A percentile compares a stretch with the other conserved stretches of the same genome.
Conservation (phyloP, 2,888 invertebrate genomes). For the Machimus atricapillus region DNA sequence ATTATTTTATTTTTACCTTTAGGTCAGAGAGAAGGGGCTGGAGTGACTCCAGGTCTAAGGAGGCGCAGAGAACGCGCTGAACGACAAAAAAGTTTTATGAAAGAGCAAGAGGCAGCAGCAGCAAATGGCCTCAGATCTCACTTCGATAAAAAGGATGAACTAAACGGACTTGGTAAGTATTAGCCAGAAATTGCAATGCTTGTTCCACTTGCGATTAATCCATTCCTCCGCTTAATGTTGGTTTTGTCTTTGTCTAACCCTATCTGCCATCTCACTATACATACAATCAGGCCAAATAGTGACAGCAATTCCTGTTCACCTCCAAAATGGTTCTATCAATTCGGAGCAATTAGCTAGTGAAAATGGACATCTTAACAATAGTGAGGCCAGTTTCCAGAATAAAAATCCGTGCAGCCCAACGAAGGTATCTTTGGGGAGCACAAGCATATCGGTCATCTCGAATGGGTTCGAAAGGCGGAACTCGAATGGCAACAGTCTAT, state of each 20-base stretch:
- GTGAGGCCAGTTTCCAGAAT: neutral
- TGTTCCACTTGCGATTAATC: constrained; percentile 46
- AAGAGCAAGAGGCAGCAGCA: constrained; percentile 75
- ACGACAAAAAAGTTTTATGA: constrained; percentile 82
- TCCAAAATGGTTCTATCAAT: constrained; percentile 58
- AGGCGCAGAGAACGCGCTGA: constrained; percentile 83
- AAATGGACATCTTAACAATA: constrained; percentile 2
- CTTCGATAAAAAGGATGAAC: constrained; percentile 53
- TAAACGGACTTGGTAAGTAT: constrained; percentile 57
- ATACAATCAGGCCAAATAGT: constrained; percentile 58
- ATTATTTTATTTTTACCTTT: neutral
- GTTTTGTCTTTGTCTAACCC: constrained; percentile 40
- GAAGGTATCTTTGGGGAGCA: constrained; percentile 37
- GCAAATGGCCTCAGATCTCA: constrained; percentile 47
- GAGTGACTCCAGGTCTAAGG: constrained; percentile 81
- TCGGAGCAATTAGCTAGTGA: constrained; percentile 47
- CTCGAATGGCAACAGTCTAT: constrained; percentile 42
- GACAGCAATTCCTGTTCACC: constrained; percentile 61
- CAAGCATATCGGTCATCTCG: constrained; percentile 46
- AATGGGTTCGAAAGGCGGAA: constrained; percentile 44
- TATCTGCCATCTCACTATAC: constrained; percentile 38
- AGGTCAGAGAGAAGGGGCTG: constrained; percentile 66
- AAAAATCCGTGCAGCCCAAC: constrained; percentile 33
- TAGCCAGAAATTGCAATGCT: neutral
- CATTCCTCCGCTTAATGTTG: constrained; percentile 31